phyloP scores from a whole-genome alignment of 2,797 vertebrate species.

The Scyliorhinus canicula region DNA sequence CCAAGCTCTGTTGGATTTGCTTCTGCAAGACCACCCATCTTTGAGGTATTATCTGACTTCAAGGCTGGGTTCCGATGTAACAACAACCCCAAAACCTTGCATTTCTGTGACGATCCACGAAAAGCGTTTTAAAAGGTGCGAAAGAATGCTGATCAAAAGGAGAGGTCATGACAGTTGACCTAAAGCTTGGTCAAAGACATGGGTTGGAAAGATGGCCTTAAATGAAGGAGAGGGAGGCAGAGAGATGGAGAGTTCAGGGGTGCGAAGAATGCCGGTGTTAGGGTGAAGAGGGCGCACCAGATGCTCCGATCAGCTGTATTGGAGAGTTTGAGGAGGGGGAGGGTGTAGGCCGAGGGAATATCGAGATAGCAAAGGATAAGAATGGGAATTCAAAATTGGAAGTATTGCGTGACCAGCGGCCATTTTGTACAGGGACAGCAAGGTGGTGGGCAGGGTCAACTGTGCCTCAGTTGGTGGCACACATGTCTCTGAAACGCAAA shows the following conservation, averaged over 20 bases:
- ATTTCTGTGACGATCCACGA: too few species aligned
- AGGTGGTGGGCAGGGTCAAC: not conserved
- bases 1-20: not conserved
- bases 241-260: not conserved
- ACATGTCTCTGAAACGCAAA: too few species aligned
- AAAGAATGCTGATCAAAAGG: not conserved
- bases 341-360: not conserved
- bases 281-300: not conserved
- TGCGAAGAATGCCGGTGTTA: not conserved
- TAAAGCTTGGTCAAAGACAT: not conserved
- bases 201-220: not conserved
- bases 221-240: not conserved
- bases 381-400: not conserved
- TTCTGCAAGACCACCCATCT: not conserved
- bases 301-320: too few species aligned
- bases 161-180: not conserved
- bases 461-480: too few species aligned
- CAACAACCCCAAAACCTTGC: not conserved
- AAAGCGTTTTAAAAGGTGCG: not conserved
- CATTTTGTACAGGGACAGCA: not conserved
- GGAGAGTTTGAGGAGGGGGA: not conserved
- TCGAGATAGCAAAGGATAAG: too few species aligned
- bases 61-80: not conserved
- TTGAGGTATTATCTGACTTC: not conserved
- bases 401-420: not conserved